Conservation (phyloP, 2,888 invertebrate genomes). For the Stomorhina lunata region DNA sequence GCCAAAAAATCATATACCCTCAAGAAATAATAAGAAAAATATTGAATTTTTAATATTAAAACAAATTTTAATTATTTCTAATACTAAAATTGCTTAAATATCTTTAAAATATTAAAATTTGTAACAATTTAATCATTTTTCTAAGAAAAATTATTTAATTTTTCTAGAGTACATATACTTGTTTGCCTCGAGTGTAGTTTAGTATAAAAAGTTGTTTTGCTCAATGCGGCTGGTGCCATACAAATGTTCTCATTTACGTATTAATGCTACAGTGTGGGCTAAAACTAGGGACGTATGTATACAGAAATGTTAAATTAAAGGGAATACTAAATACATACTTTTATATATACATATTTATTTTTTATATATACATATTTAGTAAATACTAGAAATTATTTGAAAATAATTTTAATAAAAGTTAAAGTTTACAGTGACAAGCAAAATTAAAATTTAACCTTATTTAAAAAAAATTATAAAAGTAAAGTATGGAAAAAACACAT, state of each 20-base stretch:
- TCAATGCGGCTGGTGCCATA: conserved; percentile 46
- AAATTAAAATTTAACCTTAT: too few relatives aligned
- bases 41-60: background rate
- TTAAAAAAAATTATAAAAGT: too few relatives aligned
- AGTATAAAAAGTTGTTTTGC: conserved; percentile 61
- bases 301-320: too few relatives aligned
- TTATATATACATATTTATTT: background rate
- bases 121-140: background rate
- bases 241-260: conserved; percentile 57
- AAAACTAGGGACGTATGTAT: background rate
- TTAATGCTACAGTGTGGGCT: conserved; percentile 35
- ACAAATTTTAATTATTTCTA: background rate
- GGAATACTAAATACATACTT: background rate
- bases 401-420: too few relatives aligned
- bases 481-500: too few relatives aligned
- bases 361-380: background rate
- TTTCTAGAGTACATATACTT: conserved; percentile 41
- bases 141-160: background rate
- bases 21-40: background rate
- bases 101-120: too few relatives aligned
- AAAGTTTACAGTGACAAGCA: too few relatives aligned
- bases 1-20: conserved; percentile 18
- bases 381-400: background rate
- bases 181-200: conserved; percentile 57
- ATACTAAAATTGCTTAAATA: too few relatives aligned